Conservation (phyloP, 2,113 vertebrate species). For the Cephalopholis sonnerati region DNA sequence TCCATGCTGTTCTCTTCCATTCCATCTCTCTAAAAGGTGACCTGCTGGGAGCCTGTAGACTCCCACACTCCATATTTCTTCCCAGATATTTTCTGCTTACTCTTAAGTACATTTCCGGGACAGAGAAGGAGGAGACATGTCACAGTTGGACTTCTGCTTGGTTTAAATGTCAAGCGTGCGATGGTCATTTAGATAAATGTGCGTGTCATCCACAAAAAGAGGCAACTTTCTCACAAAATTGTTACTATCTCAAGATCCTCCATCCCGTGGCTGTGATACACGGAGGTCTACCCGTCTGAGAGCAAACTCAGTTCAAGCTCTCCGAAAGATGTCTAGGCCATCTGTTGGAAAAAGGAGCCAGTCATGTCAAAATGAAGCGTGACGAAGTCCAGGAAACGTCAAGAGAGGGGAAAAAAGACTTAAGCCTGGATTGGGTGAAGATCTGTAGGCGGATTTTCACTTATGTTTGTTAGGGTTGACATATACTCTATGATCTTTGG, state of each 20-base stretch:
- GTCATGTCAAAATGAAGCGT: constrained; percentile 63
- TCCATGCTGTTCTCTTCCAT: constrained; percentile 48
- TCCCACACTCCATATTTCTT: constrained; percentile 57
- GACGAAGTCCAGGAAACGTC: constrained; percentile 64
- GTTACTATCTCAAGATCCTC: constrained; percentile 42
- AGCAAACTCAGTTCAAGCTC: constrained; percentile 27
- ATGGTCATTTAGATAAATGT: constrained; percentile 56
- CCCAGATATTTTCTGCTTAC: constrained; percentile 55
- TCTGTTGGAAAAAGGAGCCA: constrained; percentile 48
- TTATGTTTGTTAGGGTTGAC: constrained; percentile 58
- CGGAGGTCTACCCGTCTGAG: constrained; percentile 11
- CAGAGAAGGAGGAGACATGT: constrained; percentile 26
- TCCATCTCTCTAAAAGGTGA: constrained; percentile 45
- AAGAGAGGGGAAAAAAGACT: background rate
- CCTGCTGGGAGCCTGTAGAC: constrained; percentile 49
- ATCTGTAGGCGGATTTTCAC: constrained; percentile 54
- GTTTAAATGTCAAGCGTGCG: constrained; percentile 16
- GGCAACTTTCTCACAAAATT: constrained; percentile 16
- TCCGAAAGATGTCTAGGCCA: constrained; percentile 22
- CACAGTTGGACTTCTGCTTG: constrained; percentile 36
- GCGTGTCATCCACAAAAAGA: constrained; percentile 25
- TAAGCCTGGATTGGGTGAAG: constrained; percentile 35
- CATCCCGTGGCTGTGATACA: background rate
- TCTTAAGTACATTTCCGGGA: constrained; percentile 46
- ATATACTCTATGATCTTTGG: constrained; percentile 50